Percentiles rank a stretch among this genome's conserved stretches.
These are phyloP conservation scores for Pseudococcus viburni DNA, from an alignment of 2,888 invertebrate genomes.

Conservation along the genomic window DNA sequence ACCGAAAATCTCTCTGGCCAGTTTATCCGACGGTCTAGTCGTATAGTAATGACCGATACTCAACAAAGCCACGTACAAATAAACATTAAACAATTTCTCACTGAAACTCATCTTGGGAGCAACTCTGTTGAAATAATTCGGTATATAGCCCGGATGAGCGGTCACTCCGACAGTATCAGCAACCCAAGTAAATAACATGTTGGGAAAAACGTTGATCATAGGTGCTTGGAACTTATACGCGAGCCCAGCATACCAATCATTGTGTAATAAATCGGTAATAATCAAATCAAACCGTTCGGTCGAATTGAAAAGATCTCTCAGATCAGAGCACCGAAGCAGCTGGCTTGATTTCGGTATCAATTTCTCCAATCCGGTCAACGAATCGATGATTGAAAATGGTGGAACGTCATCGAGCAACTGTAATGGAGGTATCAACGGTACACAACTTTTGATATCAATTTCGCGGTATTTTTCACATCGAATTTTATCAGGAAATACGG, in stretches of 20 bases:
- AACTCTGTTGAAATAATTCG: background rate
- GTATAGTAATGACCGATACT: background rate
- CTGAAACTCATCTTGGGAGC: conserved; percentile 1
- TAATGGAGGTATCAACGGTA: background rate
- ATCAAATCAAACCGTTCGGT: conserved; percentile 67
- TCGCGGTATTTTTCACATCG: background rate
- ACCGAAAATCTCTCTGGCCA: no score
- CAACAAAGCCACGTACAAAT: background rate
- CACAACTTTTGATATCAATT: conserved; percentile 12
- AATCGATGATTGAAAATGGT: background rate
- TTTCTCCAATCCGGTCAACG: background rate
- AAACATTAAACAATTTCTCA: background rate
- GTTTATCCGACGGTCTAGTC: background rate
- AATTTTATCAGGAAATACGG: conserved; percentile 51
- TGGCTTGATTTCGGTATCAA: background rate
- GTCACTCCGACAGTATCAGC: conserved; percentile 67
- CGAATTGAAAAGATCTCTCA: conserved; percentile 23
- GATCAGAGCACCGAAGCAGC: background rate
- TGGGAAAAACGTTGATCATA: conserved; percentile 11
- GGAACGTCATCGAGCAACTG: background rate
- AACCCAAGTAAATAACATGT: conserved; percentile 67
- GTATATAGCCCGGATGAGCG: no score
- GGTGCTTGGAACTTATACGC: conserved; percentile 48
- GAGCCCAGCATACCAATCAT: conserved; percentile 15
- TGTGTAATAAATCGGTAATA: conserved; percentile 13